These are phyloP conservation scores for Petaurus breviceps DNA, from an alignment of 2,113 vertebrate species.

Conservation along the genomic window DNA sequence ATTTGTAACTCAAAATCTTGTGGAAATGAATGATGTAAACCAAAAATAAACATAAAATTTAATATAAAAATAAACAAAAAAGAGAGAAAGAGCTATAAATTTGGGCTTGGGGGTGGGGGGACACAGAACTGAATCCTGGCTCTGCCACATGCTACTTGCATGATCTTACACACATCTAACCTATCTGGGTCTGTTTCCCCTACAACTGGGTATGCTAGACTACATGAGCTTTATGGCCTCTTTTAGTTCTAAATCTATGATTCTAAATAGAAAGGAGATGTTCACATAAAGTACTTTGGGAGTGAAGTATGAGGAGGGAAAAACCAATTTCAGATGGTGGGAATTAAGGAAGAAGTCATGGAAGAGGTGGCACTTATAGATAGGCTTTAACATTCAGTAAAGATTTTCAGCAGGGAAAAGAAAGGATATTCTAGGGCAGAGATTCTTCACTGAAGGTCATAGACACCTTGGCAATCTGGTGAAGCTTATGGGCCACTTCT, in stretches of 20 bases:
- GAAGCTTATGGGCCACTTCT: neutral
- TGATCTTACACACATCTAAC: constrained; percentile 8
- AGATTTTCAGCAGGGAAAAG: neutral
- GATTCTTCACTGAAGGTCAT: neutral
- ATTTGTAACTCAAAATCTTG: too few relatives aligned
- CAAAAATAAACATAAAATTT: too few relatives aligned
- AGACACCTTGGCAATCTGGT: neutral
- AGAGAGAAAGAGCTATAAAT: neutral
- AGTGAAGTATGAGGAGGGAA: neutral
- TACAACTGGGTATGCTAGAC: neutral
- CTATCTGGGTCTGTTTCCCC: neutral
- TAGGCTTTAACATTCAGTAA: neutral
- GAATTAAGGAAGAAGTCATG: neutral
- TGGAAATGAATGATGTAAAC: too few relatives aligned
- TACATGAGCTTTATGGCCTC: neutral
- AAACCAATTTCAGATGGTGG: neutral
- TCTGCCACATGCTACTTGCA: neutral
- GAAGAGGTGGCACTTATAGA: neutral
- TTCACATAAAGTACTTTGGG: neutral
- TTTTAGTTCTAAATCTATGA: neutral
- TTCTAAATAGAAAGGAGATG: neutral
- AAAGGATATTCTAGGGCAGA: neutral
- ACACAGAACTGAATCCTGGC: neutral
- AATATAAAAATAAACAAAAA: neutral
- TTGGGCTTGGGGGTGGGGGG: neutral